A percentile compares a stretch with the other conserved stretches of the same genome.
Evolutionary conservation across 2,888 invertebrate genomes (phyloP).

Genomic region (Diadegma fenestrale): DNA sequence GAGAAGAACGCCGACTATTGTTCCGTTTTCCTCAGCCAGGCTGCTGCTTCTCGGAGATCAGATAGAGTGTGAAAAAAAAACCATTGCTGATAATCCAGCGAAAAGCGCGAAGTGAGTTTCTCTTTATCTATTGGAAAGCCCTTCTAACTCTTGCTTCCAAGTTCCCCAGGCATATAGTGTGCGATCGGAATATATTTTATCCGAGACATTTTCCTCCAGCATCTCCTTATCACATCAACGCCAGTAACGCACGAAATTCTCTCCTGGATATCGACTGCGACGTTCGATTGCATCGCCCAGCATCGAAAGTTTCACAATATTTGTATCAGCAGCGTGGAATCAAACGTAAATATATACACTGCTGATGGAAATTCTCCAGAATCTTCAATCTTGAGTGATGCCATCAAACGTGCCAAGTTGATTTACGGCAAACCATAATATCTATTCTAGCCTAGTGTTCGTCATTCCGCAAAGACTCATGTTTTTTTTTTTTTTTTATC

Average conservation of each 20-base stretch:
- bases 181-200: slow-evolving; percentile 67
- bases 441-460: too few relatives aligned
- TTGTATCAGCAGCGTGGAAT: background rate
- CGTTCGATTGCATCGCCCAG: background rate
- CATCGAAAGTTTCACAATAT: slow-evolving; percentile 5
- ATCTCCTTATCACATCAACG: slow-evolving; percentile 55
- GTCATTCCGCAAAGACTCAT: too few relatives aligned
- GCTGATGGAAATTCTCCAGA: background rate
- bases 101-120: slow-evolving; percentile 43
- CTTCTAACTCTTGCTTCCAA: slow-evolving; percentile 58
- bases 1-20: background rate
- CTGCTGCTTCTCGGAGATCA: background rate
- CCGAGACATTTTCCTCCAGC: slow-evolving; percentile 12
- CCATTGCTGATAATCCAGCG: slow-evolving; percentile 43
- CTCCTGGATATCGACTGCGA: slow-evolving; percentile 11
- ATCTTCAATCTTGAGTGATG: background rate
- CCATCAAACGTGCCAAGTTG: background rate
- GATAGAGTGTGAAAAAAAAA: slow-evolving; percentile 39
- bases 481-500: too few relatives aligned
- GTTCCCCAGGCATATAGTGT: slow-evolving; percentile 72
- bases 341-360: background rate
- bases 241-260: slow-evolving; percentile 21
- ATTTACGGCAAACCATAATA: background rate
- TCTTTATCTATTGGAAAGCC: slow-evolving; percentile 64
- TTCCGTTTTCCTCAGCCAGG: background rate